Base-by-base conservation (phyloP, 37 sponge, comb jelly and placozoan species). In the Hormiphora californensis region DNA sequence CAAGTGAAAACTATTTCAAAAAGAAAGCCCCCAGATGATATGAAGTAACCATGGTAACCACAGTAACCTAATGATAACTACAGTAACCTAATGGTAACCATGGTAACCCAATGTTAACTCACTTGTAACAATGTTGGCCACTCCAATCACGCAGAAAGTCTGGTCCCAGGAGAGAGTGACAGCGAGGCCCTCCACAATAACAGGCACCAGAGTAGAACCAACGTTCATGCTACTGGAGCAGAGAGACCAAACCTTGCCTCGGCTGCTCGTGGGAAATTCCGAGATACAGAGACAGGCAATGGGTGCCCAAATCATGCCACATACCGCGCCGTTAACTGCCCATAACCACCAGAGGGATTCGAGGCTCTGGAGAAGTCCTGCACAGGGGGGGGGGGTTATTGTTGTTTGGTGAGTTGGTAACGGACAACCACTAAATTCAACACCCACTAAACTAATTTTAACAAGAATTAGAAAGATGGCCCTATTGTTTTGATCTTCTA, bases 191-290 rank as follows among this genome's bases (percentile, higher is more conserved):
- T 73, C 44, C 12, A 36, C 44, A 5, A 73, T 25, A n/a, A 40
- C 3, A 46, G 81, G 81, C 23, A 28, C 40, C 27, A 73, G 9
- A 1, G 81, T 73, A 9, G 81, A 39, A 22, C 81, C 81, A 8
- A 36, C 27, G 44, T 73, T 73, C 81, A 73, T 73, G 46, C 81
- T 73, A 11, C 36, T 41, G 1, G 46, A 19, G n/a, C 40, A 1
- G 39, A 73, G 5, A 1, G 81, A 73, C 81, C 81, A 73, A 3
- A 73, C 43, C 25, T 12, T 73, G 4, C 81, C 81, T 73, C 9
- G 53, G 53, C 15, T 17, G 15, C 12, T 49, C 12, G 53, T 9
- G 53, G 53, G 9, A 49, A 49, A 17, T 49, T 49, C 15, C 53
- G 15, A 9, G 53, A 15, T 15, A 15, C 53, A 49, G 53, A 15